phyloP scores from a whole-genome alignment of 2,888 invertebrate species.

The Drosophila quasianomalipes region DNA sequence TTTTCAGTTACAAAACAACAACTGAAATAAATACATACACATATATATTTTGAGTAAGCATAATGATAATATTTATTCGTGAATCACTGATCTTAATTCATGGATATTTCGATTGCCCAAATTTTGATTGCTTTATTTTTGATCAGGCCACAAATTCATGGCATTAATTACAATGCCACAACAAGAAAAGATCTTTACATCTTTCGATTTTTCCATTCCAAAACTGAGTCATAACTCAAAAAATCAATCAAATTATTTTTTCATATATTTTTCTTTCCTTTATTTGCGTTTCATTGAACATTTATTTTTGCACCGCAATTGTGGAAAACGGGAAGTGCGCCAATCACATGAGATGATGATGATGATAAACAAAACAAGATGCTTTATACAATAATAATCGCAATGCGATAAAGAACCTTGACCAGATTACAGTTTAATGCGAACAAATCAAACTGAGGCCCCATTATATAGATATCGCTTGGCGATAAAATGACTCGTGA shows the following conservation, averaged over 20 bases:
- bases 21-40: background rate
- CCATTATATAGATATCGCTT: constrained; percentile 51
- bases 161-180: constrained; percentile 34
- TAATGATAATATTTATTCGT: background rate
- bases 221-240: constrained; percentile 51
- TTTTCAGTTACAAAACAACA: constrained; percentile 3
- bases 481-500: constrained; percentile 33
- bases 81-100: background rate
- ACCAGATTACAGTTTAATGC: constrained; percentile 75
- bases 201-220: constrained; percentile 43
- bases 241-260: constrained; percentile 63
- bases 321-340: constrained; percentile 35
- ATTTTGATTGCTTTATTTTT: background rate
- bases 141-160: background rate
- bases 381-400: constrained; percentile 39
- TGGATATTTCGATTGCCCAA: background rate
- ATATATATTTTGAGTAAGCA: background rate
- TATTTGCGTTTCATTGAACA: constrained; percentile 42
- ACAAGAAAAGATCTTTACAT: constrained; percentile 7
- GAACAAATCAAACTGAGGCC: constrained; percentile 72
- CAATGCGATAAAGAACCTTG: constrained; percentile 64
- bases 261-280: background rate
- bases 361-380: constrained; percentile 58
- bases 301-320: constrained; percentile 29
- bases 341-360: constrained; percentile 12